phyloP scores from a whole-genome alignment of 2,797 vertebrate genomes.

The Corythornis leucogaster region DNA sequence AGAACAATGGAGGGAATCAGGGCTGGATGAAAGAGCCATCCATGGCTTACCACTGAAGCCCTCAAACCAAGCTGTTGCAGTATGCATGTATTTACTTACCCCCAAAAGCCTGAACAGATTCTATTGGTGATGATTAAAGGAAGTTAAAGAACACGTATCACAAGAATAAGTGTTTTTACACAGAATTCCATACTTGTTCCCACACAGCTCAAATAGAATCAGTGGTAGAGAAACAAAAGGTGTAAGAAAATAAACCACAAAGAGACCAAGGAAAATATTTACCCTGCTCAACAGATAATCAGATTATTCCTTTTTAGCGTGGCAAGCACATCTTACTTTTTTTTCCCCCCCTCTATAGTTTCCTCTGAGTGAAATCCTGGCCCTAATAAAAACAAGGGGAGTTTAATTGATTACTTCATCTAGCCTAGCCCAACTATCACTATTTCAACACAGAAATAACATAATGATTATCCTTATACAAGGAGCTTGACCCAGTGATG shows the following conservation, averaged over 20 bases:
- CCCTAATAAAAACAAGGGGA: not conserved
- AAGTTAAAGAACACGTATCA: not conserved
- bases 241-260: not conserved
- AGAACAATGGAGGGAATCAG: slow-evolving; percentile 36
- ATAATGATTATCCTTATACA: fast-evolving
- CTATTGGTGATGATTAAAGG: not conserved
- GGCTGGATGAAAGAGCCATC: not conserved
- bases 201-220: not conserved
- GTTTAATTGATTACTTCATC: not conserved
- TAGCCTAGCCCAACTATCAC: not conserved
- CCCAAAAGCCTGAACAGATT: not conserved
- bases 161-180: slow-evolving; percentile 14
- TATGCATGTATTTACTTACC: not conserved
- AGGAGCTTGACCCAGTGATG: not conserved
- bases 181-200: not conserved
- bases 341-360: not conserved
- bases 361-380: not conserved
- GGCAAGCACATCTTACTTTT: not conserved
- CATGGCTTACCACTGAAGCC: not conserved
- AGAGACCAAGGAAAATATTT: not conserved
- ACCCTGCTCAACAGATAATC: not conserved
- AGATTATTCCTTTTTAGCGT: not conserved
- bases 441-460: not conserved
- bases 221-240: not conserved
- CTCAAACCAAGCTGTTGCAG: not conserved